Percentiles rank a stretch among this genome's conserved stretches.
phyloP scores from a whole-genome alignment of 2,797 vertebrate genomes.

The Tragelaphus eurycerus region DNA sequence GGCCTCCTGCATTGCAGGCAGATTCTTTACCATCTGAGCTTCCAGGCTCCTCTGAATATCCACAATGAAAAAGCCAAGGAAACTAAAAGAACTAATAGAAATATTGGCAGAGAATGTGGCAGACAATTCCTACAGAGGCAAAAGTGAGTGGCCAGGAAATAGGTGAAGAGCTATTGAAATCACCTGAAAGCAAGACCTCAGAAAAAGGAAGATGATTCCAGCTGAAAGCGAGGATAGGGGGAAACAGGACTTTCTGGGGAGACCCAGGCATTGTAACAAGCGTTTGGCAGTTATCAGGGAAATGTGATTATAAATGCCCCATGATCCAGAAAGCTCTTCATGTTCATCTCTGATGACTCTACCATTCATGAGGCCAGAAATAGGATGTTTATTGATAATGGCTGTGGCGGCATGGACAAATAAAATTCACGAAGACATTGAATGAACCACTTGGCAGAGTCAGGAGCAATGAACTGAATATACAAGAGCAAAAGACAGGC shows the following conservation, averaged over 20 bases:
- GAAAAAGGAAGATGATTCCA: neutral
- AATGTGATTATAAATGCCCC: rapidly evolving
- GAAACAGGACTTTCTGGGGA: rapidly evolving
- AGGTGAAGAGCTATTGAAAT: neutral
- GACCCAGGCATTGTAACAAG: rapidly evolving
- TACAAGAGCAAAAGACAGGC: neutral
- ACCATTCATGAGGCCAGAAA: rapidly evolving
- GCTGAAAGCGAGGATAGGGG: rapidly evolving
- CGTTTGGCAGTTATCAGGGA: rapidly evolving
- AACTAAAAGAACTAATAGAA: rapidly evolving
- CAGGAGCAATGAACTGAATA: rapidly evolving
- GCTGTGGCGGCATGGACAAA: too few relatives aligned
- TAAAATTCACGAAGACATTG: neutral
- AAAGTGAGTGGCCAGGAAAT: rapidly evolving
- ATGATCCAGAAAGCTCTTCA: rapidly evolving
- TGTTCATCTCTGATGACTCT: neutral
- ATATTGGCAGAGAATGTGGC: rapidly evolving
- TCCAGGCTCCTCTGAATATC: neutral
- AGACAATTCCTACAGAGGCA: neutral
- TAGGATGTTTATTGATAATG: rapidly evolving
- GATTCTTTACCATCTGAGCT: neutral
- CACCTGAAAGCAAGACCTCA: neutral
- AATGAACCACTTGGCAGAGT: neutral
- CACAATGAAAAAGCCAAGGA: neutral
- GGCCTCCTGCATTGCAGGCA: neutral